Evolutionary conservation across 2,113 vertebrate species (phyloP).

Genomic region (Ceyx cyanopectus): DNA sequence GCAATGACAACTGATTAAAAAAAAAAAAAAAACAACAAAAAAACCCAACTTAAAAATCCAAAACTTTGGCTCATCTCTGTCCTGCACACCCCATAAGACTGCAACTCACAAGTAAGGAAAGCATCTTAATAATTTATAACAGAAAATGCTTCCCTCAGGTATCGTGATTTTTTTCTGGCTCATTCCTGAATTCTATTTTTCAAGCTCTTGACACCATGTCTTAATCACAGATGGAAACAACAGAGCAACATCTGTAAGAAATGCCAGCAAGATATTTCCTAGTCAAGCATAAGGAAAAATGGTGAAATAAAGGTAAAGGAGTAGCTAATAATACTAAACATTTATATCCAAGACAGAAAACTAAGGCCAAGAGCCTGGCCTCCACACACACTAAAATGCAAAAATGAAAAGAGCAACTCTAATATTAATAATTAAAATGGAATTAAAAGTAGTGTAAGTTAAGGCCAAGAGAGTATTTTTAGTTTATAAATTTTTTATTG

Average conservation of each 20-base stretch:
- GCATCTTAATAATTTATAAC: neutral
- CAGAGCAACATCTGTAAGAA: neutral
- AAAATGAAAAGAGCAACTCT: constrained; percentile 18
- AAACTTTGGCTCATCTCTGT: neutral
- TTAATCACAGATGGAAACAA: constrained; percentile 20
- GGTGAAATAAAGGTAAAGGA: neutral
- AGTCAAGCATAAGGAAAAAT: neutral
- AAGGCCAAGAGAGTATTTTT: constrained; percentile 63
- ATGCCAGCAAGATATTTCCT: neutral
- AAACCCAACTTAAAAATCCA: no score
- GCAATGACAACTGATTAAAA: neutral
- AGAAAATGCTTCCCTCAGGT: neutral
- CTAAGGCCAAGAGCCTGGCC: neutral
- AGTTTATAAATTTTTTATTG: constrained; percentile 64
- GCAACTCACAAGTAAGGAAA: neutral
- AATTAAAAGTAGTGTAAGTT: constrained; percentile 64
- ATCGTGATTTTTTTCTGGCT: neutral
- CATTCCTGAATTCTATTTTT: neutral
- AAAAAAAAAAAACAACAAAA: neutral
- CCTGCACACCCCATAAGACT: neutral
- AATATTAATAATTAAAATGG: constrained; percentile 73
- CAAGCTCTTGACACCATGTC: neutral
- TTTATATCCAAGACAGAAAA: neutral
- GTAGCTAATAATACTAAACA: neutral
- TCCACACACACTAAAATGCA: neutral